Base-by-base conservation (phyloP, 2,888 invertebrate genomes). In the Syritta pipiens region DNA sequence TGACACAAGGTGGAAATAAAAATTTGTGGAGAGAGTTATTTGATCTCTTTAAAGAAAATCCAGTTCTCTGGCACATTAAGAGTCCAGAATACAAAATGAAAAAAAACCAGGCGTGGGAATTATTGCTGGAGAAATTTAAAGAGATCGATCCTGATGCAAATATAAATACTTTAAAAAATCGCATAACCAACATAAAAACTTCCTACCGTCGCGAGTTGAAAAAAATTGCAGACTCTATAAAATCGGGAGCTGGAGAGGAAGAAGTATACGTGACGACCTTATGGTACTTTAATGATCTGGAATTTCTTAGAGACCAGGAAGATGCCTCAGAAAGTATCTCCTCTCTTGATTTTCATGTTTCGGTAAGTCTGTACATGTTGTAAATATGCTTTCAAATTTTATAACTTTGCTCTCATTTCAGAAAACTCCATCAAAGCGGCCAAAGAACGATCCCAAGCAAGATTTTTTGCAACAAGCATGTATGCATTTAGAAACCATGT, bases 241-340 rank as follows among this genome's bases (percentile, higher is more conserved):
- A 42, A 1, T 57, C 30, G 3, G 42, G 30, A 14, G 28, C 42
- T 40, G 57, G 57, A 24, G 20, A 44, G n/a, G 44, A 59, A 3
- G 42, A 44, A 5, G 12, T 46, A 4, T 22, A 59, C 12, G 32
- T 22, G 5, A 30, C 59, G 9, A 48, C 26, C 10, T 62, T 37
- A 22, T 60, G 46, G 60, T 60, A 60, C 17, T 46, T 35, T 9
- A 9, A 60, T 6, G 37, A 40, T 17, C 1, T 57, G 4, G 30
- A 42, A 7, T 57, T 57, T 10, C 37, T 62, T 3, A 22, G 12
- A 12, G 42, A 63, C 28, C 30, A 63, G 17, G 63, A 49, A 20
- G 42, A 37, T 9, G 28, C 22, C 7, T n/a, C 20, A 7, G 42
- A 57, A 2, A 44, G 42, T 9, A 10, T 20, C 20, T 44, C 26